These are phyloP conservation scores for Palythoa grandis DNA, from an alignment of 92 coral and sea anemone genomes.

Conservation along the genomic window DNA sequence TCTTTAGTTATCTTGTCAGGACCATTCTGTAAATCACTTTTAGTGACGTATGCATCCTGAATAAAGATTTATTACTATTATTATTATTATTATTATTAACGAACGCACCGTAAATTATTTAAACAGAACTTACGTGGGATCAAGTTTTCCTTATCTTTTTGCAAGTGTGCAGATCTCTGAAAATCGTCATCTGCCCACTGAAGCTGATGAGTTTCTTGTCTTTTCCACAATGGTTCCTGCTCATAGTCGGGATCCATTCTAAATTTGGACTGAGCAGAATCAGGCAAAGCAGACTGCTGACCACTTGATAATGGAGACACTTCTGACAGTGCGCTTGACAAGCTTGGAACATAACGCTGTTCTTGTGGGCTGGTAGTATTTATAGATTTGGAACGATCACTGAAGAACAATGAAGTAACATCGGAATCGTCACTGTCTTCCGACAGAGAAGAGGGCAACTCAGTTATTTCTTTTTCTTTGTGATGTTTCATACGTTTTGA, in stretches of 20 bases:
- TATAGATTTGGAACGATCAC: constrained; percentile 17
- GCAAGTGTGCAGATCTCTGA: background rate
- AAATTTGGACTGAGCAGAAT: constrained; percentile 14
- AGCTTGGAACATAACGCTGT: constrained; percentile 13
- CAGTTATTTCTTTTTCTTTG: constrained; percentile 21
- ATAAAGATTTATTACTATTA: too few relatives aligned
- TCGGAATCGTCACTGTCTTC: constrained; percentile 52
- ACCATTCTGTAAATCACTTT: too few relatives aligned
- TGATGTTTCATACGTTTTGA: background rate
- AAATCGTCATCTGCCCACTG: background rate
- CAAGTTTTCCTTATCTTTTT: background rate
- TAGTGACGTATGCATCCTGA: too few relatives aligned
- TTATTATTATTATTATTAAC: too few relatives aligned
- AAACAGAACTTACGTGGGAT: constrained; percentile 19
- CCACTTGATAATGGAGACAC: constrained; percentile 39
- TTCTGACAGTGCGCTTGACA: constrained; percentile 28
- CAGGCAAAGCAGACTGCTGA: constrained; percentile 45
- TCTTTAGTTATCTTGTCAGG: too few relatives aligned
- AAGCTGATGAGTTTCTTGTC: background rate
- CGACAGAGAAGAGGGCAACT: constrained; percentile 37
- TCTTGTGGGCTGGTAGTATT: background rate
- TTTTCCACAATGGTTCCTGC: constrained; percentile 5
- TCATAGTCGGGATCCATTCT: background rate
- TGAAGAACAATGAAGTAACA: constrained; percentile 57
- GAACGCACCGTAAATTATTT: background rate